Base-by-base conservation (phyloP, 2,113 vertebrate species). In the Cyrtonyx montezumae region DNA sequence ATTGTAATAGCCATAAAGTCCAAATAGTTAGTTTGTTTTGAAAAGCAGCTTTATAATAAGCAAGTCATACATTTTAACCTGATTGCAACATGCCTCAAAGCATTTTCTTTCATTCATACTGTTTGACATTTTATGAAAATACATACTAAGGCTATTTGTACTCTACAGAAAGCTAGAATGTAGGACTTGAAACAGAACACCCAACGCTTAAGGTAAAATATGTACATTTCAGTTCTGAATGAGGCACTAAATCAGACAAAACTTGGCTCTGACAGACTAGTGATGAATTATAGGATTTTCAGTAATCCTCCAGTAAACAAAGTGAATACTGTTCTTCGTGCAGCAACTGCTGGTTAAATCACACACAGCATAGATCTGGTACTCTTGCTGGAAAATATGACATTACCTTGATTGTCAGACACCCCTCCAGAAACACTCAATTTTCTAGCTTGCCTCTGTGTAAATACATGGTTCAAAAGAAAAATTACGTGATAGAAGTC, bases 301-400 rank as follows among this genome's bases (percentile, higher is more conserved):
- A 92, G 94, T 96, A 97, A 97, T 97, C 94, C 96, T 96, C 91
- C 91, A 83, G 85, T 97, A 97, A 97, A 98, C 96, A 97, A 93
- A 91, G 86, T 81, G 91, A 93, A 96, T 56, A 91, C 95, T 93
- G 86, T 94, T 97, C 91, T 91, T 83, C 88, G 95, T 43, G 10
- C 65, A 93, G 94, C 90, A 97, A 91, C 65, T 89, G 59, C 74
- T 94, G 70, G 79, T 95, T 96, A 94, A 96, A 85, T 87, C 85
- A 95, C 76, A 94, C 58, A 83, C 13, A 5, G 89, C 83, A 95
- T 14, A 90, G 71, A 91, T 94, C 77, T 90, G 84, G 71, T 96
- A 93, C 79, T 91, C 80, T 79, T 87, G 42, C 46, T 95, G 92
- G 91, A 96, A 97, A 97, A 88, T 81, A 92, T 74, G 91, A 94